Conservation (phyloP, 2,888 invertebrate genomes). For the Lagria hirta region DNA sequence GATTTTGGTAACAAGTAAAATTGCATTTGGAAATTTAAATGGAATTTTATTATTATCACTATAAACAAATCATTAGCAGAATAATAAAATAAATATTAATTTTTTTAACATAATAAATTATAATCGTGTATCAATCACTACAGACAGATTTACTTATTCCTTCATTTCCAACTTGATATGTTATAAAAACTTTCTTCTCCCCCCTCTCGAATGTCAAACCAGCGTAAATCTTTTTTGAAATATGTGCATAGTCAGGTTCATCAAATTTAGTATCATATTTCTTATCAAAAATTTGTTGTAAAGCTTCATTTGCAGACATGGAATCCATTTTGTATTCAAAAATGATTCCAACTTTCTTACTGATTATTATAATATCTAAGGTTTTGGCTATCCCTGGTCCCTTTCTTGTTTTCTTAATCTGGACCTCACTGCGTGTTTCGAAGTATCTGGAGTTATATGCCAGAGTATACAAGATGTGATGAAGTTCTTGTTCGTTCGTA, state of each 20-base stretch:
- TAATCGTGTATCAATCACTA: slow-evolving; percentile 11
- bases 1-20: slow-evolving; percentile 6
- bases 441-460: slow-evolving; percentile 17
- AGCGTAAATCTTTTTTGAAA: slow-evolving; percentile 14
- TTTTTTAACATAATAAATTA: slow-evolving; percentile 18
- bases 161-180: slow-evolving; percentile 16
- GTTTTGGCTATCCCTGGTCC: slow-evolving; percentile 15
- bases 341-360: slow-evolving; percentile 11
- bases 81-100: slow-evolving; percentile 3
- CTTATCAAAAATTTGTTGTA: slow-evolving; percentile 15
- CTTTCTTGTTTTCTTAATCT: slow-evolving; percentile 15
- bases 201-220: slow-evolving; percentile 11
- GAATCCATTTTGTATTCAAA: slow-evolving; percentile 17
- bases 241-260: slow-evolving; percentile 18
- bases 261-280: slow-evolving; percentile 15
- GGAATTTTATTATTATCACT: slow-evolving; percentile 7
- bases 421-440: slow-evolving; percentile 14
- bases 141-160: slow-evolving; percentile 12
- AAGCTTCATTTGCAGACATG: slow-evolving; percentile 14
- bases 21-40: slow-evolving; percentile 4
- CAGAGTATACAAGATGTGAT: slow-evolving; percentile 19
- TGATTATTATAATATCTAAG: slow-evolving; percentile 14
- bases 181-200: slow-evolving; percentile 13
- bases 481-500: slow-evolving; percentile 15
- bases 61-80: slow-evolving; percentile 9